phyloP scores from a whole-genome alignment of 1,140 invertebrate genomes.

The Hormaphis cornu region DNA sequence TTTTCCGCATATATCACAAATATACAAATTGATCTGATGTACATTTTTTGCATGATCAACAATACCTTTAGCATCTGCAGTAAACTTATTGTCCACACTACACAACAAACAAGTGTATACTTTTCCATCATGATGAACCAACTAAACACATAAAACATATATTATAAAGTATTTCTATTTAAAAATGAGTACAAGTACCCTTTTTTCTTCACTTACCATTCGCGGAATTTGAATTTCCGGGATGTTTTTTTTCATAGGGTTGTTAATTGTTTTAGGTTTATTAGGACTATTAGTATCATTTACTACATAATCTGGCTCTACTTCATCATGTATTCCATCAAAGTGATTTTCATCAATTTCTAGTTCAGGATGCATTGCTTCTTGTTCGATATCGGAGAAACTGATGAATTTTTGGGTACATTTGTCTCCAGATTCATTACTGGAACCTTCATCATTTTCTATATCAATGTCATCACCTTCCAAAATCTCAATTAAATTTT shows the following conservation, averaged over 20 bases:
- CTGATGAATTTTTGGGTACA: slow-evolving; percentile 35
- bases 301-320: slow-evolving; percentile 38
- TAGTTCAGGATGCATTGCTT: slow-evolving; percentile 33
- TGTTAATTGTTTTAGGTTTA: slow-evolving; percentile 26
- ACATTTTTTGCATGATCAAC: slow-evolving; percentile 50
- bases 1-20: slow-evolving; percentile 60
- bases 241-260: slow-evolving; percentile 22
- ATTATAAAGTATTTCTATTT: not conserved
- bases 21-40: slow-evolving; percentile 56
- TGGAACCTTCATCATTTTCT: slow-evolving; percentile 33
- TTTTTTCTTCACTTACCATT: slow-evolving; percentile 9
- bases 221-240: slow-evolving; percentile 26
- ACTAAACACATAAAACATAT: slow-evolving; percentile 36
- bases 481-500: slow-evolving; percentile 34
- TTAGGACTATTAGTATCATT: slow-evolving; percentile 26
- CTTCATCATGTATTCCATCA: slow-evolving; percentile 37
- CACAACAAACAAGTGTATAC: slow-evolving; percentile 54
- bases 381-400: slow-evolving; percentile 33
- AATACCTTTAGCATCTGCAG: slow-evolving; percentile 50
- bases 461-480: slow-evolving; percentile 15
- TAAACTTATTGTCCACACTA: slow-evolving; percentile 43
- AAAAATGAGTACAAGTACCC: no score
- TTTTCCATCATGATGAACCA: slow-evolving; percentile 47
- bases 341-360: slow-evolving; percentile 31
- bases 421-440: slow-evolving; percentile 34